Percentiles rank a stretch among this genome's conserved stretches.
phyloP scores from a whole-genome alignment of 2,113 vertebrate genomes.

The Chloropsis hardwickii region DNA sequence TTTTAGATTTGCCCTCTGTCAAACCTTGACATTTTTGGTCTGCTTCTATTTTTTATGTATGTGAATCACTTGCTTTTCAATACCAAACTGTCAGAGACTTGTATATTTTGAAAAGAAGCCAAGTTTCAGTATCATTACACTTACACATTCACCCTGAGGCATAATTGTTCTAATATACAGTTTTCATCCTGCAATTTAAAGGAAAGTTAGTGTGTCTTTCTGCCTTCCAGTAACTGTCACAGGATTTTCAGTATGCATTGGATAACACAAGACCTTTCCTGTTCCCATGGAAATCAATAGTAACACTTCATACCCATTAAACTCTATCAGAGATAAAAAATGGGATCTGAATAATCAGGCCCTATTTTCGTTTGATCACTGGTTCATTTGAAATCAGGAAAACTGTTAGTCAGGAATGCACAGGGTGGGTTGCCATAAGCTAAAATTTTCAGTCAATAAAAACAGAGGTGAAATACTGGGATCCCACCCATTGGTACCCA shows the following conservation, averaged over 20 bases:
- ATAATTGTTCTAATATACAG: slow-evolving; percentile 54
- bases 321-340: neutral
- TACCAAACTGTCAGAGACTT: slow-evolving; percentile 28
- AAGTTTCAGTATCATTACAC: slow-evolving; percentile 47
- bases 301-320: slow-evolving; percentile 4
- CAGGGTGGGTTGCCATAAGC: neutral
- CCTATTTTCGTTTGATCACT: neutral
- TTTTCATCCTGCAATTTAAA: slow-evolving; percentile 55
- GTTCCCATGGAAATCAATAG: slow-evolving; percentile 51
- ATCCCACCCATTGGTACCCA: fast-evolving
- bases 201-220: neutral
- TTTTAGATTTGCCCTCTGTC: slow-evolving; percentile 24
- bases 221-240: slow-evolving; percentile 34
- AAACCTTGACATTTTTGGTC: slow-evolving; percentile 45
- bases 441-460: neutral
- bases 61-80: slow-evolving; percentile 26
- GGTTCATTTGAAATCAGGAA: neutral
- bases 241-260: slow-evolving; percentile 21
- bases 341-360: neutral
- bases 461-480: neutral
- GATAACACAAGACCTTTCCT: neutral
- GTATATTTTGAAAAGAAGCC: slow-evolving; percentile 48
- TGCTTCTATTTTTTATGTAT: neutral
- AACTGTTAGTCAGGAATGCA: neutral
- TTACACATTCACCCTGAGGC: slow-evolving; percentile 57